These are phyloP conservation scores for Pteropus alecto DNA, from an alignment of 2,113 vertebrate genomes.

Conservation along the genomic window DNA sequence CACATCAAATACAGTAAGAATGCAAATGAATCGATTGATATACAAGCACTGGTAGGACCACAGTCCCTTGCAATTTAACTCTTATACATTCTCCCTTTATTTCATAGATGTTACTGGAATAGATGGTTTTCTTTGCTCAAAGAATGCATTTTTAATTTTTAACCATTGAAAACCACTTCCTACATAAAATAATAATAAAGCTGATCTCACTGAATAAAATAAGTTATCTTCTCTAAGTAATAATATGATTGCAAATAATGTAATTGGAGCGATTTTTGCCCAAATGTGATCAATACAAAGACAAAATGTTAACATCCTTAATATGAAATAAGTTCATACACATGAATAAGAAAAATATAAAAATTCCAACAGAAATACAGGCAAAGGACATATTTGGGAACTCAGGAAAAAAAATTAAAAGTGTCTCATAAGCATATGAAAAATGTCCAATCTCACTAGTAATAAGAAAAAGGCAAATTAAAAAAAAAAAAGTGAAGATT, in stretches of 20 bases:
- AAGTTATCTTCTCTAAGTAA: neutral
- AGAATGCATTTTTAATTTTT: neutral
- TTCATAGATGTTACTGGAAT: slow-evolving; percentile 8
- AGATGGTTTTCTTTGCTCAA: neutral
- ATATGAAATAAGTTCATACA: neutral
- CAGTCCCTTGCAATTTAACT: neutral
- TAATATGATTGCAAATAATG: neutral
- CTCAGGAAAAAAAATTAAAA: slow-evolving; percentile 26
- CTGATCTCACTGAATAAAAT: neutral
- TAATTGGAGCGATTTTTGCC: neutral
- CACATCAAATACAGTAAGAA: neutral
- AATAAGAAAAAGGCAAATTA: neutral
- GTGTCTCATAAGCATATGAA: neutral
- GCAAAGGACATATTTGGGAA: neutral
- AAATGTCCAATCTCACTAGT: neutral
- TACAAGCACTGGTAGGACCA: neutral
- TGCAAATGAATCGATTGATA: neutral
- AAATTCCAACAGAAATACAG: neutral
- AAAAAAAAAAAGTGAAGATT: neutral
- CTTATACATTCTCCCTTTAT: neutral
- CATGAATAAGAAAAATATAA: neutral
- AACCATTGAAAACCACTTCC: slow-evolving; percentile 10
- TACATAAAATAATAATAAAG: slow-evolving; percentile 28
- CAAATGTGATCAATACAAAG: slow-evolving; percentile 26
- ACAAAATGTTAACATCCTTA: neutral